Conservation (phyloP, 2,888 invertebrate species). For the Nudaria mundana region DNA sequence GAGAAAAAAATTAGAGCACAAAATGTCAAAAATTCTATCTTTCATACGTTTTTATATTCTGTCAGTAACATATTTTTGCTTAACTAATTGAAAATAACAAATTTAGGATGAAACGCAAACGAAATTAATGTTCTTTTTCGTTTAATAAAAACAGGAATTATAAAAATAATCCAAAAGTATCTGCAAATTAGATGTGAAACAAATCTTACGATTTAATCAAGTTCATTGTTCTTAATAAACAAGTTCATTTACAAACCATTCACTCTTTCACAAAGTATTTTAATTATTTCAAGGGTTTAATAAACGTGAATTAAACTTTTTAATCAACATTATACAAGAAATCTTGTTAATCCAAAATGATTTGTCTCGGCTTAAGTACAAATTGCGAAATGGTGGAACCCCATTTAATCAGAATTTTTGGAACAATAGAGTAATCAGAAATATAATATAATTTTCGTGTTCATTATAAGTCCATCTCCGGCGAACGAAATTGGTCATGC, state of each 20-base stretch:
- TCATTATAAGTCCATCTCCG: conserved; percentile 66
- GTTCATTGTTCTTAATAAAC: conserved; percentile 23
- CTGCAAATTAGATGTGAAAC: no score
- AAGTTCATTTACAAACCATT: conserved; percentile 27
- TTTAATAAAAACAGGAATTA: no score
- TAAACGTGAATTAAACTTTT: conserved; percentile 45
- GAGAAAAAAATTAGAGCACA: no score
- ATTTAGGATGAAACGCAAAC: no score
- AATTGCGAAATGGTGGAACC: conserved; percentile 45
- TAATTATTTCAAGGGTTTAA: conserved; percentile 32
- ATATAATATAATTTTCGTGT: conserved; percentile 69
- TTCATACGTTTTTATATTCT: no score
- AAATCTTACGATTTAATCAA: conserved; percentile 17
- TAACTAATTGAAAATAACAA: no score
- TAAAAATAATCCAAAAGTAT: no score
- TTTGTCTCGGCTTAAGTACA: conserved; percentile 49
- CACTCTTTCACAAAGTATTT: conserved; percentile 28
- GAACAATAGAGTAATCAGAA: conserved; percentile 72
- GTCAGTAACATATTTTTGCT: no score
- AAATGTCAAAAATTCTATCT: no score
- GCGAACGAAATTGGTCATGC: conserved; percentile 58
- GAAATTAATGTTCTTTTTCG: no score
- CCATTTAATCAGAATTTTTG: conserved; percentile 61
- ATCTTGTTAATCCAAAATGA: conserved; percentile 53
- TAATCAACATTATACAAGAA: conserved; percentile 42